Evolutionary conservation across 2,113 vertebrate genomes (phyloP).

Genomic region (Passerina amoena): DNA sequence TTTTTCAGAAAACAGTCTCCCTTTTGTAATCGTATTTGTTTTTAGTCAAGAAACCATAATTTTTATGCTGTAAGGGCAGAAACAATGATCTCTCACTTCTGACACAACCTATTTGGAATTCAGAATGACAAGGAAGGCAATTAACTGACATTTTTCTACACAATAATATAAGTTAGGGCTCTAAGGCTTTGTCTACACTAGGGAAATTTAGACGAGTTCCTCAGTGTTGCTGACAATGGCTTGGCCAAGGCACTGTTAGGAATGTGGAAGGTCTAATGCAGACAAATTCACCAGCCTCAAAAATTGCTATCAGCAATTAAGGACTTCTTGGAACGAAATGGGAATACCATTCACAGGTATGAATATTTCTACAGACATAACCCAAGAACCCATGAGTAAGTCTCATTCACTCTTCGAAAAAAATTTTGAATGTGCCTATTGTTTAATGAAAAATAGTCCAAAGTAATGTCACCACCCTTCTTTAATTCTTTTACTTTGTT

Average conservation of each 20-base stretch:
- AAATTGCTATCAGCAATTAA: neutral
- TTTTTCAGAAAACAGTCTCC: neutral
- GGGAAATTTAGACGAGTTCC: conserved; percentile 48
- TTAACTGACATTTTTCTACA: conserved; percentile 59
- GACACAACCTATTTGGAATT: conserved; percentile 37
- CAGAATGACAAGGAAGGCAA: conserved; percentile 10
- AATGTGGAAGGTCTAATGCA: neutral
- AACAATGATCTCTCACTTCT: neutral
- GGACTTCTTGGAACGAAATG: neutral
- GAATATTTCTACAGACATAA: neutral
- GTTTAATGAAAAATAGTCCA: neutral
- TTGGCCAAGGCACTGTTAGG: neutral
- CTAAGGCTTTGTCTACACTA: conserved; percentile 45
- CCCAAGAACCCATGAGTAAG: neutral
- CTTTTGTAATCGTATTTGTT: neutral
- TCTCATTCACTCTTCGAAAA: neutral
- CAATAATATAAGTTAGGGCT: conserved; percentile 49
- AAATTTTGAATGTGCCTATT: neutral
- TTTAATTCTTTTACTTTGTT: neutral
- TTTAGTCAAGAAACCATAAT: neutral
- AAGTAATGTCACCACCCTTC: neutral
- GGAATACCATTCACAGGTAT: neutral
- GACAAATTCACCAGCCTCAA: neutral
- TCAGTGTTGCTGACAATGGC: neutral
- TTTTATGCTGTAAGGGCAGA: neutral